phyloP scores from a whole-genome alignment of 2,797 vertebrate species.

The Melanotaenia trifasciata region DNA sequence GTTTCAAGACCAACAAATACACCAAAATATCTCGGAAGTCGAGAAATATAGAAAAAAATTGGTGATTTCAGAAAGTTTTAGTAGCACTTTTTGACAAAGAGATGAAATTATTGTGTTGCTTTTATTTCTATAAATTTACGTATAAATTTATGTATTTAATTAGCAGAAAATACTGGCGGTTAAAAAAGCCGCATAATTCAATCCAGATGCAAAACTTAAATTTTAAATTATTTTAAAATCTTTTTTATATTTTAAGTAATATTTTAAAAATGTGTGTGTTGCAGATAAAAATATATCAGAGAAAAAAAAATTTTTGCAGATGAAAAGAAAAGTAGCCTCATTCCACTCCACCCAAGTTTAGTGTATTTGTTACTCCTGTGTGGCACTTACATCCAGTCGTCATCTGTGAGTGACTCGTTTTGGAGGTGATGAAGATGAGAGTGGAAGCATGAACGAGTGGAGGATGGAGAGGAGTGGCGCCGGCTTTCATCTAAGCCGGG shows the following conservation, averaged over 20 bases:
- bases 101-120: not conserved
- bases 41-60: conserved; percentile 16
- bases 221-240: not conserved
- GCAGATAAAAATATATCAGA: not conserved
- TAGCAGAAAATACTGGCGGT: not conserved
- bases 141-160: not conserved
- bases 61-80: not conserved
- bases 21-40: conserved; percentile 4
- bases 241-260: conserved; percentile 1
- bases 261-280: not conserved
- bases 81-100: not conserved
- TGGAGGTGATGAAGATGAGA: conserved; percentile 49
- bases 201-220: not conserved
- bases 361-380: conserved; percentile 19
- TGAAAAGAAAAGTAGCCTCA: not conserved
- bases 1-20: conserved; percentile 7
- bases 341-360: not conserved
- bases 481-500: conserved; percentile 56
- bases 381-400: conserved; percentile 51
- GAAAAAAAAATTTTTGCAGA: not conserved
- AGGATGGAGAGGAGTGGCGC: conserved; percentile 42
- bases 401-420: conserved; percentile 26
- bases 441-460: conserved; percentile 38
- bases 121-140: not conserved
- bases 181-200: not conserved